Evolutionary conservation across 2,797 vertebrate genomes (phyloP).

Genomic region (Percopsis omiscomaycus): DNA sequence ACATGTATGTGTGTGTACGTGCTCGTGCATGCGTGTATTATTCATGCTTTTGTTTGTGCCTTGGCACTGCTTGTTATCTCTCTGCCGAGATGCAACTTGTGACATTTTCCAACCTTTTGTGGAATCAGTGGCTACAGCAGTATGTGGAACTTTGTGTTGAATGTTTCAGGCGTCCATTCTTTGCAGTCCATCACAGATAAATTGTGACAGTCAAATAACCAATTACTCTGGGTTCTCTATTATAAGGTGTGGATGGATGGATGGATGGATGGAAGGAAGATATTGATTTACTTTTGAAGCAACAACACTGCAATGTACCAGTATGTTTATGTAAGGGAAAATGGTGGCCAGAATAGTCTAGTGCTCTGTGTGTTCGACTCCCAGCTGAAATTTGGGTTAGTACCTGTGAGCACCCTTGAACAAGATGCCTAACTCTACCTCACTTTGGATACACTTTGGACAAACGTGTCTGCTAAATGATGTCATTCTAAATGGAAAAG

Average conservation of each 20-base stretch:
- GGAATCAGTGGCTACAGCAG: slow-evolving; percentile 42
- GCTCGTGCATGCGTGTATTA: slow-evolving; percentile 46
- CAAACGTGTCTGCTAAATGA: no score
- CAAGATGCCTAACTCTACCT: no score
- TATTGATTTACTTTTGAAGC: slow-evolving; percentile 7
- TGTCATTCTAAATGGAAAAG: no score
- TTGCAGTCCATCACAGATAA: slow-evolving; percentile 45
- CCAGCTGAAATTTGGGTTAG: no score
- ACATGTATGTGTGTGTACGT: slow-evolving; percentile 25
- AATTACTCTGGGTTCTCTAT: slow-evolving; percentile 48
- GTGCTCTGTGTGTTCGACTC: no score
- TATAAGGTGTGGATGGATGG: slow-evolving; percentile 13
- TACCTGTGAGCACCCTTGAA: no score
- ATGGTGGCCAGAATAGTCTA: neutral
- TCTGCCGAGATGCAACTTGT: slow-evolving; percentile 53
- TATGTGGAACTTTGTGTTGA: slow-evolving; percentile 47
- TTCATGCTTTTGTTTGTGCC: slow-evolving; percentile 62
- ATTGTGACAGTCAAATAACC: slow-evolving; percentile 46
- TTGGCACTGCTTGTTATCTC: slow-evolving; percentile 58
- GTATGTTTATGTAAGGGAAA: slow-evolving; percentile 1
- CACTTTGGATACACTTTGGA: no score
- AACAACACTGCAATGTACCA: neutral
- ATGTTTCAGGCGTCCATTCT: slow-evolving; percentile 58
- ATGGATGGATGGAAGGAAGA: slow-evolving; percentile 4
- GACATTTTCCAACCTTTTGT: slow-evolving; percentile 67